Base-by-base conservation (phyloP, 2,888 invertebrate species). In the Saturnia japonica region DNA sequence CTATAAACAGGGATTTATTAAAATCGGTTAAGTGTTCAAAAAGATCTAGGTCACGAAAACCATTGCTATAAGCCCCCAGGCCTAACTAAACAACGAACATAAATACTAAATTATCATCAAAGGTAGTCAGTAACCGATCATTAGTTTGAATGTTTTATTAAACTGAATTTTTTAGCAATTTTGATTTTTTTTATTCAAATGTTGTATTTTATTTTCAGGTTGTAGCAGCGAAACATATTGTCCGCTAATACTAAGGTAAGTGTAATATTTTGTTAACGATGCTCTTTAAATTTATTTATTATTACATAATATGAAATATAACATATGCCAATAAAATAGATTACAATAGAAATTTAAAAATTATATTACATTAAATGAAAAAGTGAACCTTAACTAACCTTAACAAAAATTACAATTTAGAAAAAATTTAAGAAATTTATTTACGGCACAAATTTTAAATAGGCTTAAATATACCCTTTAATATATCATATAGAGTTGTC, bases 21-120 rank as follows among this genome's bases (percentile, higher is more conserved):
- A 77, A 72, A 75, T 71, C 87, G 87, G 90, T 80, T 79, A 77
- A 83, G 76, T 85, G 80, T 85, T 87, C 79, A 88, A 87, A 91
- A 89, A 91, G 83, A 91, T 91, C 93, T 93, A 93, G 92, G 90
- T 90, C 92, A 93, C 93, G 93, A 90, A 91, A 89, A 88, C 83
- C 85, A 89, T 88, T 89, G 91, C 87, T 88, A 83, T 82, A 54
- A 85, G 91, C 89, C 91, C 82, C 78, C 82, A 81, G 91, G 90
- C 88, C 74, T 84, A 85, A 88, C 74, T 84, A 85, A 88, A 86
- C 88, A 88, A 88, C 88, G 85, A 85, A 87, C 85, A 85, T 88
- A 88, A 90, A 91, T 88, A 89, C 89, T 85, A 93, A 93, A 93
- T 91, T 90, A 90, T 88, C 82, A 83, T 82, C 85, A 89, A 90